A percentile compares a stretch with the other conserved stretches of the same genome.
phyloP scores from a whole-genome alignment of 1,140 invertebrate species.

The Stegodyphus mimosarum region DNA sequence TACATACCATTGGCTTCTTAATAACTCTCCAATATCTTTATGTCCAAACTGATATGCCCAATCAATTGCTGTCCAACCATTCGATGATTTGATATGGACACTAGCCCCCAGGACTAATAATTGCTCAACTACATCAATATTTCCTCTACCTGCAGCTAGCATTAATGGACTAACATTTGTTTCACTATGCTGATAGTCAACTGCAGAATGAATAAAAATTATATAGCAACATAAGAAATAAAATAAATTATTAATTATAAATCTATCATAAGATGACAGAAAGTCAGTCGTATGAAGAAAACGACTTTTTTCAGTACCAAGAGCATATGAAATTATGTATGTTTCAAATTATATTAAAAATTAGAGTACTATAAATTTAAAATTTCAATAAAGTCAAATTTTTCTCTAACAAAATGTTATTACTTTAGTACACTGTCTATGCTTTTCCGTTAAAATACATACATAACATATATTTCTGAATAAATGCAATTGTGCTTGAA shows the following conservation, averaged over 20 bases:
- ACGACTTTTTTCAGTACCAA: no score
- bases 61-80: slow-evolving; percentile 79
- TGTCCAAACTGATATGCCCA: slow-evolving; percentile 77
- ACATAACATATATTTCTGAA: no score
- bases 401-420: no score
- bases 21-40: slow-evolving; percentile 72
- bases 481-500: no score
- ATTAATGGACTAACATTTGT: slow-evolving; percentile 81
- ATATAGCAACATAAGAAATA: background rate
- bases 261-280: no score
- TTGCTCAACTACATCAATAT: slow-evolving; percentile 75
- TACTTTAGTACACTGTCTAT: no score
- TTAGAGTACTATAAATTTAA: no score
- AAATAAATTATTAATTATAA: background rate
- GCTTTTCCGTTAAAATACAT: no score
- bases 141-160: slow-evolving; percentile 79
- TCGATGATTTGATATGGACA: slow-evolving; percentile 75
- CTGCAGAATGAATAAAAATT: slow-evolving; percentile 53
- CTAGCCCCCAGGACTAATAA: slow-evolving; percentile 79
- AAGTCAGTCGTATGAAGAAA: no score
- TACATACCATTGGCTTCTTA: slow-evolving; percentile 62
- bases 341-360: no score
- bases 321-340: no score
- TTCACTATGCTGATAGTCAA: slow-evolving; percentile 74
- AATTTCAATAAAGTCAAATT: no score